These are phyloP conservation scores for Holacanthus passer DNA, from an alignment of 2,113 vertebrate species.

Conservation along the genomic window DNA sequence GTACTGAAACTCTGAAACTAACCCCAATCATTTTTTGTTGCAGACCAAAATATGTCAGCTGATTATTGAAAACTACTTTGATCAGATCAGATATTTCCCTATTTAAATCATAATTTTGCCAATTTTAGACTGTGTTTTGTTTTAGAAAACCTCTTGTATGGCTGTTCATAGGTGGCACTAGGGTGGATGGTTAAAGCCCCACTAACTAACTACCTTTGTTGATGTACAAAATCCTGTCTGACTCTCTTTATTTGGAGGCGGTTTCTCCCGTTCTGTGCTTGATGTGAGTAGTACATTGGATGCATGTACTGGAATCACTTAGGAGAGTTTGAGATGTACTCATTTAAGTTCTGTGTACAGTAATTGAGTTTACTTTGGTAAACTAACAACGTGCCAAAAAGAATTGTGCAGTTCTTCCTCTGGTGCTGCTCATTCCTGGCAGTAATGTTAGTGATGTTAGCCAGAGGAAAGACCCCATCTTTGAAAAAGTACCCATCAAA, in stretches of 20 bases:
- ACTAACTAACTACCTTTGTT: not conserved
- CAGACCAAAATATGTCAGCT: not conserved
- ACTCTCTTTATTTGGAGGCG: not conserved
- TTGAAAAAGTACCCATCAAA: not conserved
- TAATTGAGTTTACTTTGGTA: not conserved
- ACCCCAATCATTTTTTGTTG: not conserved
- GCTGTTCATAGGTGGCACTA: not conserved
- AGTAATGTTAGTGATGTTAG: not conserved
- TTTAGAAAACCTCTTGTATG: not conserved
- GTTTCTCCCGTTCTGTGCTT: not conserved
- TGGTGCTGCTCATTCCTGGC: not conserved
- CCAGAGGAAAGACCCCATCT: not conserved
- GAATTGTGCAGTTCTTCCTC: not conserved
- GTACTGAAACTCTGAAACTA: too few species aligned
- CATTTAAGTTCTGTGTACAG: not conserved
- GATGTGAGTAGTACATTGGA: too few species aligned
- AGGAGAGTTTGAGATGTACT: not conserved
- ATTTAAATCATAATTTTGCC: not conserved
- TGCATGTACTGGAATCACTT: not conserved
- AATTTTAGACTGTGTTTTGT: not conserved
- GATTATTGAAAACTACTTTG: not conserved
- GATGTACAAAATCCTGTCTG: not conserved
- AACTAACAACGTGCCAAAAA: not conserved
- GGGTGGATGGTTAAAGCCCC: not conserved
- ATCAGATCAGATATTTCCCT: not conserved